Evolutionary conservation across 2,113 vertebrate species (phyloP).

Genomic region (Bos indicus): DNA sequence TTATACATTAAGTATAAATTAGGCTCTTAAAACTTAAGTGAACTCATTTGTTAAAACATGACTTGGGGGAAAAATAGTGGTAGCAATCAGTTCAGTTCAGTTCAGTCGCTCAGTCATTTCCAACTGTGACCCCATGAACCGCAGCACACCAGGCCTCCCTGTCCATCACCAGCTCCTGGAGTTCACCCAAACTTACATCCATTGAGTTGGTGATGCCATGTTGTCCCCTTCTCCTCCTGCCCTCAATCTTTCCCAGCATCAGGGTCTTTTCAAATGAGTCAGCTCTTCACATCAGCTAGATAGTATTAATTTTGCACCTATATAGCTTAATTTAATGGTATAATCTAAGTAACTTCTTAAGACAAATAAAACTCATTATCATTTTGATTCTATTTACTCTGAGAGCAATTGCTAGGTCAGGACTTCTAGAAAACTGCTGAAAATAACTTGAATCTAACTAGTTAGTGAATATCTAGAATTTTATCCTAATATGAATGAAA

Average conservation of each 20-base stretch:
- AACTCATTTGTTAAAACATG: background rate
- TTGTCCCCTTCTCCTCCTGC: background rate
- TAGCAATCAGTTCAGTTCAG: background rate
- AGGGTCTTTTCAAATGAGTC: background rate
- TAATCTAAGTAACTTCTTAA: background rate
- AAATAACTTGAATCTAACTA: background rate
- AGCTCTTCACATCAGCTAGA: background rate
- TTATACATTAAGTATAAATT: background rate
- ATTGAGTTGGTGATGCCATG: background rate
- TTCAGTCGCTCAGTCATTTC: background rate
- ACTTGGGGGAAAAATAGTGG: background rate
- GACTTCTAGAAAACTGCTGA: background rate
- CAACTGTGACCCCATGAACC: background rate
- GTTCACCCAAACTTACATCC: background rate
- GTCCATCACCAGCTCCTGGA: background rate
- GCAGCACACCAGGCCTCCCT: background rate
- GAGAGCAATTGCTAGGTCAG: background rate
- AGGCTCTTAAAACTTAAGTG: conserved; percentile 7
- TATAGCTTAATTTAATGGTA: background rate
- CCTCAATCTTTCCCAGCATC: background rate
- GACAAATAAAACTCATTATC: background rate
- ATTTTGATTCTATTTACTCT: background rate
- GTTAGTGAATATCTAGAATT: background rate
- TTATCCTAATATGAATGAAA: background rate
- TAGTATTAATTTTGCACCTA: background rate